Conservation (phyloP, 2,888 invertebrate genomes). For the Loripinus fragilis region DNA sequence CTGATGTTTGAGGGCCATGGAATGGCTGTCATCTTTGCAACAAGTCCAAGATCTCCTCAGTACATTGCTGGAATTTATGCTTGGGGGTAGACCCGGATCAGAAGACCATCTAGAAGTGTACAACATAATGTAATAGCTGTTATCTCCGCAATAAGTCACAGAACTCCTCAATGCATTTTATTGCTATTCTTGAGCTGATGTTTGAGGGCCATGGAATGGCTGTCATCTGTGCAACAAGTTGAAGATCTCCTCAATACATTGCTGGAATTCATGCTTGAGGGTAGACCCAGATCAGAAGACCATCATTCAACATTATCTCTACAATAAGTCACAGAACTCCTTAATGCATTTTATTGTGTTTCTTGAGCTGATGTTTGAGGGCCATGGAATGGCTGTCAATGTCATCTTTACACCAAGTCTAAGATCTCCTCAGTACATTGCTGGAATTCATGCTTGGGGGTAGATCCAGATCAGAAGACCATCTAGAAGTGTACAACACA, state of each 20-base stretch:
- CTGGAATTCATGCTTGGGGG: too few species aligned
- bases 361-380: conserved; percentile 48
- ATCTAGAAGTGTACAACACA: conserved; percentile 67
- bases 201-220: too few species aligned
- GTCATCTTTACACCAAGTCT: too few species aligned
- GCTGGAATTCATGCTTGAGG: too few species aligned
- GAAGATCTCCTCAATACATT: too few species aligned
- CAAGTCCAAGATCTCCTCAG: too few species aligned
- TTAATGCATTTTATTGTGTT: conserved; percentile 63
- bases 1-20: conserved; percentile 48
- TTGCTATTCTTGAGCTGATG: conserved; percentile 54
- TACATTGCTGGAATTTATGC: too few species aligned
- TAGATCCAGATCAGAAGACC: conserved; percentile 66
- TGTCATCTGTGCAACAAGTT: too few species aligned
- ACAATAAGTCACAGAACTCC: conserved; percentile 64
- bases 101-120: conserved; percentile 66
- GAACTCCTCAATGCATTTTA: conserved; percentile 64
- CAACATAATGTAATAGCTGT: conserved; percentile 36
- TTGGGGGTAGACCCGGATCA: conserved; percentile 64
- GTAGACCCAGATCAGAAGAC: conserved; percentile 64
- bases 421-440: too few species aligned
- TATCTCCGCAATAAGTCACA: conserved; percentile 65
- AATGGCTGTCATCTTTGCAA: too few species aligned
- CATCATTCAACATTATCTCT: conserved; percentile 66
- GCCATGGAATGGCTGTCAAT: too few species aligned